Conservation (phyloP, 1,140 invertebrate species). For the Oscheius sp. region DNA sequence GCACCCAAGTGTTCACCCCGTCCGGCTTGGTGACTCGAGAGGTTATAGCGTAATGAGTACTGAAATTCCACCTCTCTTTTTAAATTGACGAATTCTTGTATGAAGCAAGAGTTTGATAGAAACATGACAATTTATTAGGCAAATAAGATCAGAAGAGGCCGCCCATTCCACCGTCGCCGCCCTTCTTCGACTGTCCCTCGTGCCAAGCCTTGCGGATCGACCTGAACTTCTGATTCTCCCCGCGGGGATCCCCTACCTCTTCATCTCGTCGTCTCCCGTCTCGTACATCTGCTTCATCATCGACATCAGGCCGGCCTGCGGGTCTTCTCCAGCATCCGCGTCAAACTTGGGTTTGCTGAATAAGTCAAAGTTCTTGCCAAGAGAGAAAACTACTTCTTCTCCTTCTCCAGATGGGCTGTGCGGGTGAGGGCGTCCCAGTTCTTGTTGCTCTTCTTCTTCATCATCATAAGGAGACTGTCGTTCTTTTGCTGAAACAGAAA, state of each 20-base stretch:
- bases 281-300: neutral
- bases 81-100: too few relatives aligned
- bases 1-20: too few relatives aligned
- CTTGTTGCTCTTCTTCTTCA: neutral
- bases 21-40: too few relatives aligned
- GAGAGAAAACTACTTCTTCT: neutral
- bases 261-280: neutral
- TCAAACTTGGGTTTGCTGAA: neutral
- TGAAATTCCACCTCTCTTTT: too few relatives aligned
- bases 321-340: neutral
- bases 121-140: too few relatives aligned
- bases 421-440: neutral
- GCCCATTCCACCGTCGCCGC: neutral
- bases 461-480: neutral
- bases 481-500: neutral
- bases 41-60: too few relatives aligned
- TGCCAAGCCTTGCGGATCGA: neutral
- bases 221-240: neutral
- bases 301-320: neutral
- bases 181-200: neutral
- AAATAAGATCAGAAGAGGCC: neutral
- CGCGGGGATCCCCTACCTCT: neutral
- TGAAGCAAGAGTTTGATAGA: too few relatives aligned
- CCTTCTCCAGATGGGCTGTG: neutral
- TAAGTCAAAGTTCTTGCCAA: neutral